A percentile compares a stretch with the other conserved stretches of the same genome.
Conservation (phyloP, 2,113 vertebrate genomes). For the Rhizomys pruinosus region DNA sequence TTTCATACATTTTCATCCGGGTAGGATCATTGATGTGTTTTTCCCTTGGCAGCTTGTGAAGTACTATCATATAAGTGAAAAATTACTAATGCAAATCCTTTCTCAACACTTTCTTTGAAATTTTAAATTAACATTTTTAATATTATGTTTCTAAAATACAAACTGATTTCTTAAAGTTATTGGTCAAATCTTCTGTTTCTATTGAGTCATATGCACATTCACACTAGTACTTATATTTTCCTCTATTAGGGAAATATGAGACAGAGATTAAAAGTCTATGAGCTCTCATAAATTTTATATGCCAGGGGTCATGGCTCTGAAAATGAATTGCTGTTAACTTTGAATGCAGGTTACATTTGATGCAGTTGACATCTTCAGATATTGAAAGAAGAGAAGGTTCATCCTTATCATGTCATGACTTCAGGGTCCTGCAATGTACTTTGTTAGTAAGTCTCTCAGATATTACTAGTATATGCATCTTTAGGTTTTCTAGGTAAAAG, state of each 20-base stretch:
- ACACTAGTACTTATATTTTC: not conserved
- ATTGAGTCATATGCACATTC: not conserved
- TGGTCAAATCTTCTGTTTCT: not conserved
- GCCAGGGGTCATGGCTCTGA: not conserved
- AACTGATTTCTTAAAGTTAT: not conserved
- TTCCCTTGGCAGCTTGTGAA: not conserved
- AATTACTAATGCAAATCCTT: not conserved
- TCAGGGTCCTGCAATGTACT: not conserved
- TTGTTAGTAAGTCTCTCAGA: not conserved
- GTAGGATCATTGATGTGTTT: too few species aligned
- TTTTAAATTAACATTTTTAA: not conserved
- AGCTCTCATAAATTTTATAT: not conserved
- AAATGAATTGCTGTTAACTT: not conserved
- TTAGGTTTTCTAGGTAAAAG: not conserved
- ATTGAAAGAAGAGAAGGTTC: not conserved
- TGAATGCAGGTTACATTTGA: not conserved
- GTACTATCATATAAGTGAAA: not conserved
- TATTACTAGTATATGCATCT: not conserved
- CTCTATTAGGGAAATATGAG: not conserved
- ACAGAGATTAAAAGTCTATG: not conserved
- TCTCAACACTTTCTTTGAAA: slow-evolving; percentile 13
- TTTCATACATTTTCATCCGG: too few species aligned
- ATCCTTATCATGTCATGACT: not conserved
- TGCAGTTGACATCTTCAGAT: not conserved
- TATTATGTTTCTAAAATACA: not conserved